phyloP scores from a whole-genome alignment of 2,888 invertebrate genomes.

The Pheosia tremula region DNA sequence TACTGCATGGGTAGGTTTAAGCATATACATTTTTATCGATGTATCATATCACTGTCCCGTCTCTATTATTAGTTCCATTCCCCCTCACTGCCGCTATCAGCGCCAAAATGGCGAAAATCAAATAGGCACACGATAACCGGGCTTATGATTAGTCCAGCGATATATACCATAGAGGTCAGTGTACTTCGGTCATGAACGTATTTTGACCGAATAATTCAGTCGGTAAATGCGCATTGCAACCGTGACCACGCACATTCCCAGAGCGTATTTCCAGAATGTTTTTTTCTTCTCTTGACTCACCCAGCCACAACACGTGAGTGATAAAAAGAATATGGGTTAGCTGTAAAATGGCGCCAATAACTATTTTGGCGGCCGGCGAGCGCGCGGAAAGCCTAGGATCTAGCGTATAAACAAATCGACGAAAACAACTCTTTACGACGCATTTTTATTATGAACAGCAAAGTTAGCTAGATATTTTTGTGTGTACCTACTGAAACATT shows the following conservation, averaged over 20 bases:
- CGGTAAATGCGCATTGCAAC: background rate
- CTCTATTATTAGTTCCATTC: no score
- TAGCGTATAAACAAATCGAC: constrained; percentile 4
- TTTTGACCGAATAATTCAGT: no score
- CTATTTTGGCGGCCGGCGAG: constrained; percentile 3
- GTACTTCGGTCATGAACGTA: background rate
- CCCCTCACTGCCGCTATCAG: no score
- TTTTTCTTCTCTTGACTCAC: background rate
- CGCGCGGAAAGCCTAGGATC: background rate
- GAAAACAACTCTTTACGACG: constrained; percentile 2
- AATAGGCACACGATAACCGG: no score
- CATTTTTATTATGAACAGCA: background rate
- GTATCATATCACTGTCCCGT: no score
- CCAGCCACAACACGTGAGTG: background rate
- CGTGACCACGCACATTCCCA: background rate
- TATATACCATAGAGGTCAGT: no score
- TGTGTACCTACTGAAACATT: background rate
- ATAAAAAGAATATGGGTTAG: constrained; percentile 1
- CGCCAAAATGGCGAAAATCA: no score
- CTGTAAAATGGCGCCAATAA: constrained; percentile 4
- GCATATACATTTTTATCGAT: no score
- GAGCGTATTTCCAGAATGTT: background rate
- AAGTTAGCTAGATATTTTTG: background rate
- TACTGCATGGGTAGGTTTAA: no score
- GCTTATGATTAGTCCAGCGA: no score